Conservation (phyloP, 2,888 invertebrate genomes). For the Protodeltote pygarga region DNA sequence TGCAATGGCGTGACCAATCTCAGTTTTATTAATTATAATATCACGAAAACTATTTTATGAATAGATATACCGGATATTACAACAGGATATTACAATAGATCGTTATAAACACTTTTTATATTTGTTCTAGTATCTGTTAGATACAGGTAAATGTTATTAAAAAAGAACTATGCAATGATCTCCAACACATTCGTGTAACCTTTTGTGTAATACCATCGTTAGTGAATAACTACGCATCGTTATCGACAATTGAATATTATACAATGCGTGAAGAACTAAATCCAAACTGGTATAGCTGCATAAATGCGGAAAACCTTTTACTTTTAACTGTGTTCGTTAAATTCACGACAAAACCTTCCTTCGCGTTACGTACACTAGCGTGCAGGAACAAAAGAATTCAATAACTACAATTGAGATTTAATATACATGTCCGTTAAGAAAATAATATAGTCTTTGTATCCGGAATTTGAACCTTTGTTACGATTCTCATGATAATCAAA, state of each 20-base stretch:
- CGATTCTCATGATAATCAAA: not conserved
- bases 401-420: constrained; percentile 19
- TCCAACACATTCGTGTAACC: constrained; percentile 13
- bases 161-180: not conserved
- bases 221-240: constrained; percentile 23
- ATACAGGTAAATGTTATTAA: not conserved
- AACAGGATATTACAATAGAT: too few relatives aligned
- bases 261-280: constrained; percentile 19
- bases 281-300: constrained; percentile 7
- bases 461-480: constrained; percentile 2
- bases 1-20: too few relatives aligned
- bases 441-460: constrained; percentile 19
- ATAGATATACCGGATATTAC: too few relatives aligned
- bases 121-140: too few relatives aligned
- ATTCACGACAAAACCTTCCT: constrained; percentile 34
- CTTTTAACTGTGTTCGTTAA: constrained; percentile 26
- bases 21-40: too few relatives aligned
- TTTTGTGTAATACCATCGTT: constrained; percentile 16
- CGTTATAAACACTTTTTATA: too few relatives aligned
- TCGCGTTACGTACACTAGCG: constrained; percentile 18
- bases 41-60: too few relatives aligned
- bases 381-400: constrained; percentile 28
- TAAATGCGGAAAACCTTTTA: constrained; percentile 39
- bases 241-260: constrained; percentile 26
- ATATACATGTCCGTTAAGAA: constrained; percentile 4